These are phyloP conservation scores for Noctua pronuba DNA, from an alignment of 2,888 invertebrate species.

Conservation along the genomic window DNA sequence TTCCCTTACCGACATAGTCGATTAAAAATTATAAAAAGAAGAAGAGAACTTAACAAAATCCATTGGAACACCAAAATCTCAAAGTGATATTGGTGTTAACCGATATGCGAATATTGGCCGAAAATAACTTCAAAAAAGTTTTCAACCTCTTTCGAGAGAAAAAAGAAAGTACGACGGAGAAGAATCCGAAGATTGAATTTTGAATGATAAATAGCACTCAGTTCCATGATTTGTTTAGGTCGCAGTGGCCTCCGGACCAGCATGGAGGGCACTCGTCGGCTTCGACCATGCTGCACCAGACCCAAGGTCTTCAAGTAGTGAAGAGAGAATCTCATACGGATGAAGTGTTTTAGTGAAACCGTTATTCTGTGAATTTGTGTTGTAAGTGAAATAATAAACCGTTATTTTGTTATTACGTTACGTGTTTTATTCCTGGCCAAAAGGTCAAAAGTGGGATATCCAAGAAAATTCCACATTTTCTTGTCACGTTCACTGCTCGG, in stretches of 20 bases:
- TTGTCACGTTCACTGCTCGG: too few relatives aligned
- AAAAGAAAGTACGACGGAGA: conserved; percentile 61
- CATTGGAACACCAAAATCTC: conserved; percentile 70
- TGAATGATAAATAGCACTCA: conserved; percentile 86
- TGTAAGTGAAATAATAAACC: too few relatives aligned
- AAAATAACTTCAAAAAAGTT: conserved; percentile 80
- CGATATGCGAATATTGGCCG: conserved; percentile 87
- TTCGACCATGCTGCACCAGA: conserved; percentile 86
- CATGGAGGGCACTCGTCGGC: conserved; percentile 88
- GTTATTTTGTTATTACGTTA: too few relatives aligned
- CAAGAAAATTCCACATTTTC: too few relatives aligned
- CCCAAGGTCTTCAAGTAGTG: conserved; percentile 79
- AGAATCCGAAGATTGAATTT: conserved; percentile 67
- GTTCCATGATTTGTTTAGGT: conserved; percentile 88
- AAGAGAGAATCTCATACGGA: conserved; percentile 85
- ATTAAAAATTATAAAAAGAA: conserved; percentile 51
- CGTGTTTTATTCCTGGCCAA: too few relatives aligned
- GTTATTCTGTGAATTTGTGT: too few relatives aligned
- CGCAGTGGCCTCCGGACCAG: conserved; percentile 85
- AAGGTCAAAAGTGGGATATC: too few relatives aligned
- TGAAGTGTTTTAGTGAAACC: too few relatives aligned
- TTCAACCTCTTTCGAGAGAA: conserved; percentile 41
- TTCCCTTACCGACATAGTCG: too few relatives aligned
- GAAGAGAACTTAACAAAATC: conserved; percentile 69
- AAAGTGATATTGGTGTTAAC: conserved; percentile 83